Base-by-base conservation (phyloP, 2,113 vertebrate species). In the Psammodynastes pulverulentus region DNA sequence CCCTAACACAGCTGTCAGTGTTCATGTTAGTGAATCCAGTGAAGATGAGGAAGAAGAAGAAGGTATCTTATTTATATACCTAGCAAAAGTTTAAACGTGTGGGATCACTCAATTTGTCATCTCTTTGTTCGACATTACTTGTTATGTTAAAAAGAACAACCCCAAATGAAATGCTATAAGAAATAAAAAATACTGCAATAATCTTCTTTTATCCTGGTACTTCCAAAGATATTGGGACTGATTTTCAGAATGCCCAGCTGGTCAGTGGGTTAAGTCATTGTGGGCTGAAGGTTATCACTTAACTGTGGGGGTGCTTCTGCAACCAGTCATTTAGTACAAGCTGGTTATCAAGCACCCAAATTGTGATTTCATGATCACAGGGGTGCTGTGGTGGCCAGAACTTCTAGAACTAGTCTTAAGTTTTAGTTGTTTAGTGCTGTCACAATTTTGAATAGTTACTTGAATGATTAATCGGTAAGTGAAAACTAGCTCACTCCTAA, bases 41-140 rank as follows among this genome's bases (percentile, higher is more conserved):
- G 99, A 99, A 19, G 99, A 99, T 17, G 99, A 99, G 0, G 99
- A 99, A 45, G 99, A 99, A 5, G 99, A 99, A 0, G 99, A 99
- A 97, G 99, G 99, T 99, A 96, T 91, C 91, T 6, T 3, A 91
- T 1, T 0, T 93, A 0, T 93, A 49, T 4, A 67, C 5, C 15
- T 54, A 17, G 51, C 53, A 48, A 46, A 7, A n/a, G 29, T 23
- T 15, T 23, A 53, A 54, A 13, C 26, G 23, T 62, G 15, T 54
- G 45, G 79, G 79, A 67, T 26, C 87, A 91, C 19, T 8, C 24
- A 43, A n/a, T 26, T 84, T 62, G 19, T 29, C 34, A 84, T 12
- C 29, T 79, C 34, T 43, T 43, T 19, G 5, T 21, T 79, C 19
- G 72, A 34, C 53, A 24, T 21, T 13, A 79, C 13, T 12, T 7